Conservation (phyloP, 1,140 invertebrate species). For the Bombus sibiricus region DNA sequence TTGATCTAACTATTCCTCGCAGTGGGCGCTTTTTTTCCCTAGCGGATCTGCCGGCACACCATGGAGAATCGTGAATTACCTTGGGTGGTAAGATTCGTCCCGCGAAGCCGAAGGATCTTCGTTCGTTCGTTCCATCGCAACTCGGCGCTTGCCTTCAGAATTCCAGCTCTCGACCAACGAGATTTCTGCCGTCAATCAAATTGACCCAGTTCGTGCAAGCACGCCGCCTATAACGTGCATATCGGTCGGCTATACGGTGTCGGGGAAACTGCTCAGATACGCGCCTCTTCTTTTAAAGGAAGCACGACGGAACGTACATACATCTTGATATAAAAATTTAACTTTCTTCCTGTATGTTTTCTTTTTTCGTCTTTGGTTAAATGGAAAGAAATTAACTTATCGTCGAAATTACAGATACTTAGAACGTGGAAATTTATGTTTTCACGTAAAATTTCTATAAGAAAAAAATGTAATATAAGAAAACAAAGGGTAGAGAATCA, state of each 20-base stretch:
- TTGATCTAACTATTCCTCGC: slow-evolving; percentile 49
- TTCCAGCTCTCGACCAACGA: slow-evolving; percentile 16
- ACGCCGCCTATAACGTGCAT: slow-evolving; percentile 48
- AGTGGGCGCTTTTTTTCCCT: slow-evolving; percentile 10
- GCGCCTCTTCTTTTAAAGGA: not conserved
- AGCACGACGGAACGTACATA: not conserved
- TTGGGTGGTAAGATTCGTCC: slow-evolving; percentile 53
- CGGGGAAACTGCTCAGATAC: slow-evolving; percentile 40
- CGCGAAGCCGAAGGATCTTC: slow-evolving; percentile 24
- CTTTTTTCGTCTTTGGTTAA: not conserved
- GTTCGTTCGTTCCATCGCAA: slow-evolving; percentile 20
- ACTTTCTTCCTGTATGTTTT: not conserved
- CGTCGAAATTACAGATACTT: no score
- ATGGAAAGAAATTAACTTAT: no score
- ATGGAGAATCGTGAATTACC: slow-evolving; percentile 58
- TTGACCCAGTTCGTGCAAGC: slow-evolving; percentile 63
- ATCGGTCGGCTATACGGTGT: not conserved
- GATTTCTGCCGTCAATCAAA: slow-evolving; percentile 63
- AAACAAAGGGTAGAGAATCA: no score
- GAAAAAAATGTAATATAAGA: not conserved
- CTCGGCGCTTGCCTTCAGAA: slow-evolving; percentile 13
- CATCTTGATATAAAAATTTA: not conserved
- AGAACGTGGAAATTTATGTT: no score
- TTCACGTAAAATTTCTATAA: no score
- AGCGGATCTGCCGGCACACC: slow-evolving; percentile 17